phyloP scores from a whole-genome alignment of 1,140 invertebrate species.

The Drosophila pruinosa region DNA sequence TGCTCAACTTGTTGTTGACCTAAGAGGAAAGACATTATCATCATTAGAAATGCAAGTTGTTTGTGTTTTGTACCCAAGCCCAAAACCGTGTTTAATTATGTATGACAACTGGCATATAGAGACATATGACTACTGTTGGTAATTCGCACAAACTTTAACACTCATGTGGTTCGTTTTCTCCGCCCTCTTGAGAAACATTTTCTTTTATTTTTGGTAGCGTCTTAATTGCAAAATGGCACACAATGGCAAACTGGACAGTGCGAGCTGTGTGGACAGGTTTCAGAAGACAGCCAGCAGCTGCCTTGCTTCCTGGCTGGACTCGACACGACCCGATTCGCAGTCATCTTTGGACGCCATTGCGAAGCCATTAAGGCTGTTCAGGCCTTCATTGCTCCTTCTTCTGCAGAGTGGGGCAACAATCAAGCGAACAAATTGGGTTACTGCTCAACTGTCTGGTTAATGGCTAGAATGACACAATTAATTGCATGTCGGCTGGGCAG shows the following conservation, averaged over 20 bases:
- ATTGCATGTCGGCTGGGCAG: slow-evolving; percentile 71
- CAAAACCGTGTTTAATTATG: slow-evolving; percentile 54
- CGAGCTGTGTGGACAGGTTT: neutral
- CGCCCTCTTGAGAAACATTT: slow-evolving; percentile 5
- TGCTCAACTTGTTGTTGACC: neutral
- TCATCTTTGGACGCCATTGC: slow-evolving; percentile 33
- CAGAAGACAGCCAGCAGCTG: slow-evolving; percentile 23
- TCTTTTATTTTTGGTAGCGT: slow-evolving; percentile 49
- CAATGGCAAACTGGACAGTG: slow-evolving; percentile 37
- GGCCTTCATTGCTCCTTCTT: neutral
- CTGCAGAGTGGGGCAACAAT: slow-evolving; percentile 41
- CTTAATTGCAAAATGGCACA: slow-evolving; percentile 75
- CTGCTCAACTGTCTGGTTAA: slow-evolving; percentile 80
- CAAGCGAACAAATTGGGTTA: slow-evolving; percentile 77
- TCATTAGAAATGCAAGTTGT: slow-evolving; percentile 60
- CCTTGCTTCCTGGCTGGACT: slow-evolving; percentile 12
- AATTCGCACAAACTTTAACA: slow-evolving; percentile 38
- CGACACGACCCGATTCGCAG: neutral
- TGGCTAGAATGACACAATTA: slow-evolving; percentile 79
- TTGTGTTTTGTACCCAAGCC: neutral
- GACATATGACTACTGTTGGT: slow-evolving; percentile 48
- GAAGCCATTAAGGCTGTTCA: slow-evolving; percentile 65
- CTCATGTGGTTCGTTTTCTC: slow-evolving; percentile 15
- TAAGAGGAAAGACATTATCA: slow-evolving; percentile 31
- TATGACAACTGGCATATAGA: slow-evolving; percentile 74